A percentile compares a stretch with the other conserved stretches of the same genome.
These are phyloP conservation scores for Morus bassanus DNA, from an alignment of 2,797 vertebrate species.

Conservation along the genomic window DNA sequence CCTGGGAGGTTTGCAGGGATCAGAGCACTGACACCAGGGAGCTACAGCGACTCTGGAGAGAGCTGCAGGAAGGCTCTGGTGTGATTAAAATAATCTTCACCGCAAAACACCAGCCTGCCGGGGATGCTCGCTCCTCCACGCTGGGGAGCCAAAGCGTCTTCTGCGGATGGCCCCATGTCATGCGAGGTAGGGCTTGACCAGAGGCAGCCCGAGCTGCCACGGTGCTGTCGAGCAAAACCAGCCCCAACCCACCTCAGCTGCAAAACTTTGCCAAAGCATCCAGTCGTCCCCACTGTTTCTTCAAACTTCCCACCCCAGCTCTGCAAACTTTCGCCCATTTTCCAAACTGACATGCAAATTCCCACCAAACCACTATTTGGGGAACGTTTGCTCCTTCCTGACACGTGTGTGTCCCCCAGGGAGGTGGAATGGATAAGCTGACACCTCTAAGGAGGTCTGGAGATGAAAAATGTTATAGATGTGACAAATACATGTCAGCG, in stretches of 20 bases:
- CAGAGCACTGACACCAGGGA: background rate
- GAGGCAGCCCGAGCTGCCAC: background rate
- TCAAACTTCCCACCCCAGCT: background rate
- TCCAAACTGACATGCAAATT: background rate
- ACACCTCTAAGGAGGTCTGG: slow-evolving; percentile 16
- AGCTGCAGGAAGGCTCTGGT: background rate
- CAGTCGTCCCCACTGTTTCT: fast-evolving
- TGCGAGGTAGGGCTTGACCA: fast-evolving
- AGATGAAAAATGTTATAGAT: background rate
- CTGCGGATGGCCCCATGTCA: fast-evolving
- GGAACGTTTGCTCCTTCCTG: background rate
- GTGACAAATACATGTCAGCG: background rate
- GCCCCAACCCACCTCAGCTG: background rate
- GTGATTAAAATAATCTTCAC: background rate
- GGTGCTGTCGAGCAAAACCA: fast-evolving
- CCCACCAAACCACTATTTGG: fast-evolving
- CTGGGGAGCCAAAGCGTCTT: background rate
- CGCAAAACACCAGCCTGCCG: background rate
- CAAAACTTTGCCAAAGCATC: background rate
- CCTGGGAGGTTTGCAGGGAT: background rate
- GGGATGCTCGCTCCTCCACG: fast-evolving
- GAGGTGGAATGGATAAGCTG: background rate
- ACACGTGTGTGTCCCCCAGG: fast-evolving
- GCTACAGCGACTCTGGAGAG: background rate
- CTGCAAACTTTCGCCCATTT: fast-evolving